Evolutionary conservation across 1,140 invertebrate species (phyloP).

Genomic region (Calephelis virginiensis): DNA sequence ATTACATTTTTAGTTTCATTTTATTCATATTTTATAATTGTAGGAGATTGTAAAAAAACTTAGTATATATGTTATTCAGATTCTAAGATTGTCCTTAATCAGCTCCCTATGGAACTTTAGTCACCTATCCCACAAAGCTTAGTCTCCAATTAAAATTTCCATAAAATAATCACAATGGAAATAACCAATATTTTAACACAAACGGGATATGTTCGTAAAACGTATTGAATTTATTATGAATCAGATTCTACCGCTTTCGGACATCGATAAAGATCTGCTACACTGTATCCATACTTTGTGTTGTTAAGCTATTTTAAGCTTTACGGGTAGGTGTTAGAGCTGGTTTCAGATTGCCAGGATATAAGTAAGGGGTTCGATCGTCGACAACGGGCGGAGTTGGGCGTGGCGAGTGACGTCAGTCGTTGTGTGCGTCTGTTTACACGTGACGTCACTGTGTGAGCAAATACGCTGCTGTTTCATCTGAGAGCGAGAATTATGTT

Average conservation of each 20-base stretch:
- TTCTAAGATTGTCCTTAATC: no score
- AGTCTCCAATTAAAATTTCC: not conserved
- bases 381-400: slow-evolving; percentile 54
- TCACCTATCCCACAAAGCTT: no score
- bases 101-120: no score
- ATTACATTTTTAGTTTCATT: no score
- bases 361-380: slow-evolving; percentile 26
- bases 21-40: no score
- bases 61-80: no score
- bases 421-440: slow-evolving; percentile 24
- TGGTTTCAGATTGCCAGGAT: slow-evolving; percentile 22
- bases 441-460: slow-evolving; percentile 19
- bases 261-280: slow-evolving; percentile 26
- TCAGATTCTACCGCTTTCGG: slow-evolving; percentile 16
- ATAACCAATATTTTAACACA: slow-evolving; percentile 3
- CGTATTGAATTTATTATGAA: slow-evolving; percentile 10
- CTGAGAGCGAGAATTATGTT: not conserved
- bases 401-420: slow-evolving; percentile 58
- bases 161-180: slow-evolving; percentile 4
- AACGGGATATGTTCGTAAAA: slow-evolving; percentile 5
- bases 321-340: slow-evolving; percentile 24
- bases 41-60: no score
- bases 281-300: not conserved
- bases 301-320: slow-evolving; percentile 14
- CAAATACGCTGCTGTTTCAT: slow-evolving; percentile 10